Conservation (phyloP, 2,113 vertebrate genomes). For the Gavia stellata region DNA sequence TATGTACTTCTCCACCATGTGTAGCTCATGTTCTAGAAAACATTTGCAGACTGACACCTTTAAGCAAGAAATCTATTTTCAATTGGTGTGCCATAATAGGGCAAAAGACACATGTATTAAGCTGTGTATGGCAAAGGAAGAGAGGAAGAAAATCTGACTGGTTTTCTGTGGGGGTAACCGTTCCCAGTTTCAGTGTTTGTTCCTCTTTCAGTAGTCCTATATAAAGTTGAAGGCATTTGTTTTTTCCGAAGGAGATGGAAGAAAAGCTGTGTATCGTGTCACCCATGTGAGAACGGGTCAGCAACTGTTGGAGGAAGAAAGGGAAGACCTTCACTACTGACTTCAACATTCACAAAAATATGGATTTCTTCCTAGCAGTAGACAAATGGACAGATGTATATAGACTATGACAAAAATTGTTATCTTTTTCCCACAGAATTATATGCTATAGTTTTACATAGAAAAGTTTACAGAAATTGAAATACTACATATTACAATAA, state of each 20-base stretch:
- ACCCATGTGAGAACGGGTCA: rapidly evolving
- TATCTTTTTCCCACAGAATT: not conserved
- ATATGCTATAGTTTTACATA: not conserved
- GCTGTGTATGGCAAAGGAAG: not conserved
- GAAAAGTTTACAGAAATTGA: not conserved
- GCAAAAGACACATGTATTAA: not conserved
- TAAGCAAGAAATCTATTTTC: not conserved
- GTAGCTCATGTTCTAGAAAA: not conserved
- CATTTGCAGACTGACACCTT: not conserved
- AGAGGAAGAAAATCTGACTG: not conserved
- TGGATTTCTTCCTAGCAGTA: not conserved
- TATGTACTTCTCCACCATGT: not conserved
- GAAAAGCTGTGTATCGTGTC: not conserved
- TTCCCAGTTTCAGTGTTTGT: not conserved
- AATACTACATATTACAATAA: not conserved
- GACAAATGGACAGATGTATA: not conserved
- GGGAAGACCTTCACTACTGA: not conserved
- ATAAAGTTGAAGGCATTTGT: not conserved
- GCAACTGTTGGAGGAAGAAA: not conserved
- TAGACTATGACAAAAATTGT: not conserved
- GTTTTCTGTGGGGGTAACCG: not conserved
- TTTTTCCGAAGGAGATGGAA: not conserved
- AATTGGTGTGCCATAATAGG: not conserved
- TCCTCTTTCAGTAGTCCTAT: not conserved
- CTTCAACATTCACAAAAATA: not conserved